Percentiles rank a stretch among this genome's conserved stretches.
phyloP scores from a whole-genome alignment of 2,888 invertebrate genomes.

The Matsumyia berberina region DNA sequence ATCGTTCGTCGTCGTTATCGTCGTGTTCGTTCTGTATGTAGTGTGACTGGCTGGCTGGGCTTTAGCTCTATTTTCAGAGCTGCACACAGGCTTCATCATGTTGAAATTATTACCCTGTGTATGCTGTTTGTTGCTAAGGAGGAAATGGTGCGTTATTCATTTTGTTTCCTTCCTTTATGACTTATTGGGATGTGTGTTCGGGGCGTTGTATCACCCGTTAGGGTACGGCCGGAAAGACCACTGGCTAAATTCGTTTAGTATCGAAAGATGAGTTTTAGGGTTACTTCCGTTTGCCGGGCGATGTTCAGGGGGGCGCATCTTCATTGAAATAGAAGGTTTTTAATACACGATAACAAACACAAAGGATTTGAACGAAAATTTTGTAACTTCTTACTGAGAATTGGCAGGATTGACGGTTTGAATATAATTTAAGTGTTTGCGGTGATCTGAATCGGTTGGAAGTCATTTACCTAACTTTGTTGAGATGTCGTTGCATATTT shows the following conservation, averaged over 20 bases:
- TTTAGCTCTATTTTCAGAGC: slow-evolving; percentile 36
- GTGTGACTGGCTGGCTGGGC: slow-evolving; percentile 4
- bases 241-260: slow-evolving; percentile 41
- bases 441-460: too few species aligned
- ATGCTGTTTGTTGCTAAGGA: slow-evolving; percentile 62
- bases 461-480: too few species aligned
- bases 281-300: slow-evolving; percentile 3
- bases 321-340: background rate
- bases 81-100: slow-evolving; percentile 50
- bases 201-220: slow-evolving; percentile 38
- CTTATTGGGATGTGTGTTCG: slow-evolving; percentile 33
- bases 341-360: background rate
- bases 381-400: background rate
- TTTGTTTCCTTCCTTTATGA: slow-evolving; percentile 63
- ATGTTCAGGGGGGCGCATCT: background rate
- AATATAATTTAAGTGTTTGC: background rate
- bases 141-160: slow-evolving; percentile 67
- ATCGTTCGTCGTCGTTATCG: slow-evolving; percentile 58
- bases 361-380: background rate
- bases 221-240: slow-evolving; percentile 29
- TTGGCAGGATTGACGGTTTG: background rate
- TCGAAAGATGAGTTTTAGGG: slow-evolving; percentile 54
- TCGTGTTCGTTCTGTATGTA: slow-evolving; percentile 24
- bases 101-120: slow-evolving; percentile 55
- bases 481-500: too few species aligned